Evolutionary conservation across 35 echinoderm and acorn worm genomes (phyloP).

Genomic region (Hemicentrotus pulcherrimus): DNA sequence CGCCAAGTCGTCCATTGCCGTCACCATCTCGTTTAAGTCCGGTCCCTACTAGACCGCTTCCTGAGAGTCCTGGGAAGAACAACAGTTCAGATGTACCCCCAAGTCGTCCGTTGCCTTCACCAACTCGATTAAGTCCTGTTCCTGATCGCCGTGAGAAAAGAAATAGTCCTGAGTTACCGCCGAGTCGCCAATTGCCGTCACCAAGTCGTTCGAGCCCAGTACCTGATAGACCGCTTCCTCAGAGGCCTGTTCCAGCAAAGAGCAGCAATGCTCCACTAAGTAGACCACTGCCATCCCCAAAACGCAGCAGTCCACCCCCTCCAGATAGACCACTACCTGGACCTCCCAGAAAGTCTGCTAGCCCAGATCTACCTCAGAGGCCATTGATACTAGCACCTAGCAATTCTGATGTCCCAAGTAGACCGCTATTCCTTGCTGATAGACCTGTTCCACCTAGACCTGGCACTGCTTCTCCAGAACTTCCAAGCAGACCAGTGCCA

Average conservation of each 20-base stretch:
- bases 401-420: background rate
- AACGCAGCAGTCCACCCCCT: background rate
- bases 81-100: background rate
- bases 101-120: constrained; percentile 33
- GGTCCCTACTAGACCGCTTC: background rate
- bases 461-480: background rate
- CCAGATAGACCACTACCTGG: constrained; percentile 28
- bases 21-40: constrained; percentile 15
- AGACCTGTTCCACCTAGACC: constrained; percentile 25
- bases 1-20: background rate
- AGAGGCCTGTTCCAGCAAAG: constrained; percentile 17
- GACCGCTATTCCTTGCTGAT: background rate
- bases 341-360: background rate
- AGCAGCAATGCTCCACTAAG: background rate
- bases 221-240: constrained; percentile 15
- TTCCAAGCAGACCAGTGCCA: background rate
- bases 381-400: background rate
- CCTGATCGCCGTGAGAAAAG: background rate
- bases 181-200: constrained; percentile 8
- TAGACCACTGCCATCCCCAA: background rate
- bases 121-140: constrained; percentile 9
- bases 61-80: background rate
- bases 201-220: constrained; percentile 10
- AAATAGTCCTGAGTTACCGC: background rate
- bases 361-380: background rate